These are phyloP conservation scores for Drosophila formosana DNA, from an alignment of 2,888 invertebrate species.

Conservation along the genomic window DNA sequence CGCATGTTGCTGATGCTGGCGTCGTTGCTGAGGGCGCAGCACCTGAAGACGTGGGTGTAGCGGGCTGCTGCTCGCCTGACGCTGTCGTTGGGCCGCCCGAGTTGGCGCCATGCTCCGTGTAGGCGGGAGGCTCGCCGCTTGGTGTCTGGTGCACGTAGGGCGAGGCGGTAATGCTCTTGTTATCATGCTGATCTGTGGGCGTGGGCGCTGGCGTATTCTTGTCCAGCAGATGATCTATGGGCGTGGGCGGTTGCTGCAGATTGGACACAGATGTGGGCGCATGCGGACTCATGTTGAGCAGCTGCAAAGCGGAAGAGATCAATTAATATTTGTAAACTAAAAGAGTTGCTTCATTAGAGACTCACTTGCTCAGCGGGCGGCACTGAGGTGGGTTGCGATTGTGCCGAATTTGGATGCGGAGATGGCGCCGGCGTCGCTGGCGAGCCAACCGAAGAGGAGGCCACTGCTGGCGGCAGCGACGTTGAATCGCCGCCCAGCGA, in stretches of 20 bases:
- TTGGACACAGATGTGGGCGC: constrained; percentile 86
- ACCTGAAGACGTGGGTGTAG: constrained; percentile 51
- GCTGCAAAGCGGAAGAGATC: constrained; percentile 48
- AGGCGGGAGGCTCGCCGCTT: constrained; percentile 84
- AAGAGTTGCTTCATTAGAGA: constrained; percentile 5
- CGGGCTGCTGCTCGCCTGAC: constrained; percentile 75
- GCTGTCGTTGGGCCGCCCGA: constrained; percentile 52
- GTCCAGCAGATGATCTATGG: constrained; percentile 84
- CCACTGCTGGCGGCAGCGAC: constrained; percentile 80
- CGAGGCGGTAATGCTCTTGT: constrained; percentile 85
- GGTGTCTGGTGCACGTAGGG: constrained; percentile 84
- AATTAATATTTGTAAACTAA: neutral
- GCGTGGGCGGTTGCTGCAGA: constrained; percentile 85
- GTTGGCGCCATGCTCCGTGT: constrained; percentile 68
- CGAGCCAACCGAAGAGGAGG: constrained; percentile 86
- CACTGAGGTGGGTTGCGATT: constrained; percentile 90
- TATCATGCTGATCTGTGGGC: constrained; percentile 85
- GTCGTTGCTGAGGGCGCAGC: constrained; percentile 17
- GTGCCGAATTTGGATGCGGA: constrained; percentile 87
- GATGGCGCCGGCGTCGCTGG: constrained; percentile 89
- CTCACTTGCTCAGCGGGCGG: constrained; percentile 86
- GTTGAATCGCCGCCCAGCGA: constrained; percentile 81
- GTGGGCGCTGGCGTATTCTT: constrained; percentile 85
- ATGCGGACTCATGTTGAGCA: constrained; percentile 87
- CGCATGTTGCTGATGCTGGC: neutral